Evolutionary conservation across 30 jellyfish, hydroid and myxozoan genomes (phyloP), one percentile per base, ranked within the genome.

Genomic region (Chrysaora quinquecirrha): DNA sequence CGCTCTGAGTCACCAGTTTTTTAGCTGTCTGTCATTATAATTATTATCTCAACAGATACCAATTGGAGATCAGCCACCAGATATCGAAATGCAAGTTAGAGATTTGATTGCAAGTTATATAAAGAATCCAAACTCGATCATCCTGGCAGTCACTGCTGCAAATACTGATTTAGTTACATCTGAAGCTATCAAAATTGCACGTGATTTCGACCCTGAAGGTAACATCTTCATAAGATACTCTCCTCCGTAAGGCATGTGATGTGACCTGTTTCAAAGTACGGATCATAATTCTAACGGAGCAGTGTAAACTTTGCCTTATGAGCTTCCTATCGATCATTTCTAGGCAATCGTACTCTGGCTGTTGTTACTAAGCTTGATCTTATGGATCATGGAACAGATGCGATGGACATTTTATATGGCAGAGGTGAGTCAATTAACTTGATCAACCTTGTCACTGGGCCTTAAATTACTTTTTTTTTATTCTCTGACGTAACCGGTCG

Each of bases 311-410:
- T n/a, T n/a, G n/a, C n/a, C n/a, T n/a, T n/a, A n/a, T n/a, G n/a
- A n/a, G n/a, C n/a, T n/a, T n/a, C n/a, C n/a, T n/a, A n/a, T n/a
- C n/a, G n/a, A n/a, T 32, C 18, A 18, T 60, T 25, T 73, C 48
- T 38, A 91, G 98, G 97, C 4, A 90, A 91, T 72, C 70, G 98
- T 72, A 91, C 97, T 1, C 69, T 91, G 30, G 94, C 96, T 19
- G 96, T 85, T 49, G 76, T 91, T 21, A 91, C 98, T 6, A 91
- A 91, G 65, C 76, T 91, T 2, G 98, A 91, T 64, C 85, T 91
- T n/a, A 91, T 91, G 98, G 98, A 91, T 50, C 96, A 91, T 74
- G 98, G 98, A 3, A 91, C 98, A 12, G 96, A 91, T 62, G 98
- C 98, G 3, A 78, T 80, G 87, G 98, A 91, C 48, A 91, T 91